Evolutionary conservation across 1,140 invertebrate genomes (phyloP).

Genomic region (Cardiocondyla obscurior): DNA sequence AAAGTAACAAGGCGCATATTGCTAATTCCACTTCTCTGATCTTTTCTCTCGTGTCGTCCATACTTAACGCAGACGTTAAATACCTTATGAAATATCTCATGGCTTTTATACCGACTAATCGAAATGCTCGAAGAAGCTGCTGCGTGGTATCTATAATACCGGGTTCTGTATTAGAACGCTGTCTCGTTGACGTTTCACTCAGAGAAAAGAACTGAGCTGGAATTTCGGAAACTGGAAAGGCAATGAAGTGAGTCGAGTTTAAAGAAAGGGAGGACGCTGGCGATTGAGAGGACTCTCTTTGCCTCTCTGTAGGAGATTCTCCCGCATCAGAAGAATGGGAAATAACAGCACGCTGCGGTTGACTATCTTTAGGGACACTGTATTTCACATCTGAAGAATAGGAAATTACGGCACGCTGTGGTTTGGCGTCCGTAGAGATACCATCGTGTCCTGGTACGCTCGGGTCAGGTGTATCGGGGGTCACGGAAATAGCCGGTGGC

Average conservation of each 20-base stretch:
- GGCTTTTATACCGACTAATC: constrained; percentile 86
- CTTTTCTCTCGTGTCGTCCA: constrained; percentile 85
- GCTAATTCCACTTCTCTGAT: constrained; percentile 88
- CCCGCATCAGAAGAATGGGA: constrained; percentile 68
- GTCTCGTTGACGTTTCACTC: constrained; percentile 40
- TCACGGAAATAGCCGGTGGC: constrained; percentile 82
- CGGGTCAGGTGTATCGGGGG: constrained; percentile 73
- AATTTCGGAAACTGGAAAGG: constrained; percentile 75
- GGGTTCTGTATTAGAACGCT: constrained; percentile 65
- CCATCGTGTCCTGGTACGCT: constrained; percentile 23
- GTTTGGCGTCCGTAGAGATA: constrained; percentile 56
- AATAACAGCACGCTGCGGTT: constrained; percentile 76
- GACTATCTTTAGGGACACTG: constrained; percentile 49
- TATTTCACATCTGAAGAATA: constrained; percentile 65
- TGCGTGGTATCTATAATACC: constrained; percentile 85
- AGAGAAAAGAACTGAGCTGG: constrained; percentile 74
- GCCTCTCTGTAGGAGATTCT: constrained; percentile 28
- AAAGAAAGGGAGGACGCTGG: constrained; percentile 48
- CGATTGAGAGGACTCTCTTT: constrained; percentile 66
- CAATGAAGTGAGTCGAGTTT: constrained; percentile 67
- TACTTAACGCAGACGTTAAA: constrained; percentile 85
- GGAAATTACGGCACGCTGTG: constrained; percentile 78
- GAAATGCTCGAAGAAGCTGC: constrained; percentile 87
- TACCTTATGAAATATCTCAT: constrained; percentile 87
- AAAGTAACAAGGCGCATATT: constrained; percentile 89